These are phyloP conservation scores for Alectura lathami DNA, from an alignment of 2,113 vertebrate species.

Conservation along the genomic window DNA sequence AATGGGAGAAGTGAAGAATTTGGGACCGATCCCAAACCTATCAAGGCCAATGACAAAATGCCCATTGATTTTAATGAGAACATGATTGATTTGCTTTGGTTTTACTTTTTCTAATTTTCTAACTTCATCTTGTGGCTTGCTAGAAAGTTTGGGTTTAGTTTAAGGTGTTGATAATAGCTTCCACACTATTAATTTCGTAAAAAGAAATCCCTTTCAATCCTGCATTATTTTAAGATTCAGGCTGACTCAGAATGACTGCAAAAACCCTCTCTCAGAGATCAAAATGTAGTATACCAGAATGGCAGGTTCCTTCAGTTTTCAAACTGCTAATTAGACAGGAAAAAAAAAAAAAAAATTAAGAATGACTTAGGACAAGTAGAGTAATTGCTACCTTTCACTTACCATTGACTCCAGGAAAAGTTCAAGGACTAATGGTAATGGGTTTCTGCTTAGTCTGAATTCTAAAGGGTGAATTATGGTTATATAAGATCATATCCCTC, in stretches of 20 bases:
- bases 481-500: not conserved
- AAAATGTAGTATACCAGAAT: not conserved
- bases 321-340: not conserved
- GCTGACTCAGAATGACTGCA: not conserved
- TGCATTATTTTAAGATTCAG: not conserved
- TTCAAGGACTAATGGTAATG: not conserved
- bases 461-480: not conserved
- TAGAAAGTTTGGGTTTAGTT: not conserved
- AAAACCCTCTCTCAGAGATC: not conserved
- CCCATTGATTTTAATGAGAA: conserved; percentile 15
- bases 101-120: conserved; percentile 34
- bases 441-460: not conserved
- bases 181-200: not conserved
- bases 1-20: conserved; percentile 21
- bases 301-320: not conserved
- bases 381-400: not conserved
- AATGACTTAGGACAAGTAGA: not conserved
- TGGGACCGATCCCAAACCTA: conserved; percentile 17
- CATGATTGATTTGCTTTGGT: not conserved
- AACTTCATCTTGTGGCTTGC: not conserved
- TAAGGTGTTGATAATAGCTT: not conserved
- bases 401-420: not conserved
- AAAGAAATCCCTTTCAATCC: conserved; percentile 7
- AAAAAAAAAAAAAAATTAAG: not conserved
- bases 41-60: not conserved